Evolutionary conservation across 2,797 vertebrate species (phyloP).

Genomic region (Sebastes itinus): DNA sequence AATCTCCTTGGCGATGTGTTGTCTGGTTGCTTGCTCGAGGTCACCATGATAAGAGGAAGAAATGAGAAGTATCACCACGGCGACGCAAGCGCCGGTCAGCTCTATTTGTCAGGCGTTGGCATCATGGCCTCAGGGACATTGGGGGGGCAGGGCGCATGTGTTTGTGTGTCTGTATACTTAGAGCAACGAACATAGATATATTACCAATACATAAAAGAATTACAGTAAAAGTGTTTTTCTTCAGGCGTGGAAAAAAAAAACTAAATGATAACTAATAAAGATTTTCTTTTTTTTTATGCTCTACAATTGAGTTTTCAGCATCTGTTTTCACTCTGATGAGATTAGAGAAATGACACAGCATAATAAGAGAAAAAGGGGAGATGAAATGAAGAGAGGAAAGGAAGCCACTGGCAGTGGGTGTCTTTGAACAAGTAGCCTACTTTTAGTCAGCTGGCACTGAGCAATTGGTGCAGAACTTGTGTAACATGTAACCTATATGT

Average conservation of each 20-base stretch:
- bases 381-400: background rate
- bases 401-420: background rate
- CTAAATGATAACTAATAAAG: background rate
- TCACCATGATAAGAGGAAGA: conserved; percentile 36
- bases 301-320: background rate
- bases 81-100: background rate
- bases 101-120: conserved; percentile 26
- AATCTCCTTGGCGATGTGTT: conserved; percentile 37
- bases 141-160: background rate
- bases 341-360: background rate
- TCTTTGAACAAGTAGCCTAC: background rate
- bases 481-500: background rate
- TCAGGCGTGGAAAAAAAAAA: background rate
- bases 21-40: conserved; percentile 43
- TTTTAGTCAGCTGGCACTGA: background rate
- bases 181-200: background rate
- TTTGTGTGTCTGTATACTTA: conserved; percentile 5
- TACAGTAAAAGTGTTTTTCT: background rate
- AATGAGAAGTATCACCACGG: conserved; percentile 23
- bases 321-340: background rate
- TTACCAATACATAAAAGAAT: background rate
- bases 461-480: background rate
- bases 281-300: background rate
- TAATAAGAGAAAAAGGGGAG: background rate
- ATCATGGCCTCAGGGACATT: background rate